Conservation (phyloP, 2,888 invertebrate species). For the Carabus problematicus region DNA sequence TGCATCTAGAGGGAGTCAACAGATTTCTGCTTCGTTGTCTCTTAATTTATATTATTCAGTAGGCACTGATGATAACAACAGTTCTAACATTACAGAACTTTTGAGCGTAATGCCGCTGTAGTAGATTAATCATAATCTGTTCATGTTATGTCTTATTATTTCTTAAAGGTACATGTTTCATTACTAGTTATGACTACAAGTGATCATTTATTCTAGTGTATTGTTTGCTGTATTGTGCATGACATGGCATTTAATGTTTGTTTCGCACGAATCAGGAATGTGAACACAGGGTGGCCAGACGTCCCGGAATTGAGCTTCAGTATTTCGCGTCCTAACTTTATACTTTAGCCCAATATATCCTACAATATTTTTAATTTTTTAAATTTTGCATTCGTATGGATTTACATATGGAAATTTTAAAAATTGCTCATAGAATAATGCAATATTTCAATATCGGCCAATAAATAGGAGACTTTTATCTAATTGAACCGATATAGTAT, state of each 20-base stretch:
- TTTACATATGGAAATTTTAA: too few species aligned
- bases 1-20: slow-evolving; percentile 41
- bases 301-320: too few species aligned
- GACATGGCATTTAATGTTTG: slow-evolving; percentile 4
- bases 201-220: slow-evolving; percentile 53
- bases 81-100: slow-evolving; percentile 40
- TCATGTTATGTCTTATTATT: slow-evolving; percentile 39
- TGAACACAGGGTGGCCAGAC: too few species aligned
- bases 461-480: too few species aligned
- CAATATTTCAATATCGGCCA: too few species aligned
- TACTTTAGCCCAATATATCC: too few species aligned
- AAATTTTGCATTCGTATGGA: too few species aligned
- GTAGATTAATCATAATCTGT: slow-evolving; percentile 40
- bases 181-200: slow-evolving; percentile 62
- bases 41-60: slow-evolving; percentile 28
- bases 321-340: too few species aligned
- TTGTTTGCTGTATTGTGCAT: slow-evolving; percentile 43
- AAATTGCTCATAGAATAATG: too few species aligned
- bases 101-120: slow-evolving; percentile 34
- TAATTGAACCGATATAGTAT: too few species aligned
- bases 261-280: too few species aligned
- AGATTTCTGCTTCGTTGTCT: slow-evolving; percentile 38
- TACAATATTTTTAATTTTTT: too few species aligned
- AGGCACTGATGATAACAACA: slow-evolving; percentile 41
- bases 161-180: slow-evolving; percentile 47